Evolutionary conservation across 2,797 vertebrate genomes (phyloP).

Genomic region (Tokudaia tokunoshimensis): DNA sequence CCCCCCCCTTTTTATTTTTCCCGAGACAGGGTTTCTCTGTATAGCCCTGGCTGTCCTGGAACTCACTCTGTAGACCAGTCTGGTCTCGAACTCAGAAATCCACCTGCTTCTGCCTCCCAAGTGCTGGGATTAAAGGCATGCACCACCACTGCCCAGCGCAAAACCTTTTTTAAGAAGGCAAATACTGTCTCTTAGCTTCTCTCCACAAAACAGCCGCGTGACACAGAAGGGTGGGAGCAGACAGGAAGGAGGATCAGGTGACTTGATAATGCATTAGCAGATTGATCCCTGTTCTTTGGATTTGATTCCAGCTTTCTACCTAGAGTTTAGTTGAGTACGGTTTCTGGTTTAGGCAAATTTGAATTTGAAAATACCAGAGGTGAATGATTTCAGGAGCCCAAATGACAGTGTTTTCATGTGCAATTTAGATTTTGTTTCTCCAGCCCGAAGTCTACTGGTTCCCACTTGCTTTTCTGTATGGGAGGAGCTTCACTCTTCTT

Average conservation of each 20-base stretch:
- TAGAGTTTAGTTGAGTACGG: neutral
- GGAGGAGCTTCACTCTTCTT: neutral
- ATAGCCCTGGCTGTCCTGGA: too few species aligned
- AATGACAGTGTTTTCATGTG: neutral
- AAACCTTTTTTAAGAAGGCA: neutral
- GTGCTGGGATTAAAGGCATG: too few species aligned
- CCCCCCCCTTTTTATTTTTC: too few species aligned
- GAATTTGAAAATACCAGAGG: neutral
- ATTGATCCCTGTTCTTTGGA: slow-evolving; percentile 32
- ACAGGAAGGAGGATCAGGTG: slow-evolving; percentile 28
- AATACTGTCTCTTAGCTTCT: neutral
- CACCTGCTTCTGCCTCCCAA: too few species aligned
- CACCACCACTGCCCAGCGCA: neutral
- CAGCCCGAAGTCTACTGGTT: neutral
- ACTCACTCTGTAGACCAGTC: too few species aligned
- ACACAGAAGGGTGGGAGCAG: neutral
- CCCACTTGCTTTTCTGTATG: neutral
- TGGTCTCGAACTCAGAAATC: too few species aligned
- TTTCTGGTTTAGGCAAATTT: slow-evolving; percentile 56
- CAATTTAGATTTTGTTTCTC: accelerated
- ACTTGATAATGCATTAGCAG: neutral
- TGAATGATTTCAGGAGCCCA: neutral
- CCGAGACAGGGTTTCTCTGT: too few species aligned
- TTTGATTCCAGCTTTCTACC: neutral
- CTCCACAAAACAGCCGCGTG: neutral